Evolutionary conservation across 2,797 vertebrate species (phyloP).

Genomic region (Coreius guichenoti): DNA sequence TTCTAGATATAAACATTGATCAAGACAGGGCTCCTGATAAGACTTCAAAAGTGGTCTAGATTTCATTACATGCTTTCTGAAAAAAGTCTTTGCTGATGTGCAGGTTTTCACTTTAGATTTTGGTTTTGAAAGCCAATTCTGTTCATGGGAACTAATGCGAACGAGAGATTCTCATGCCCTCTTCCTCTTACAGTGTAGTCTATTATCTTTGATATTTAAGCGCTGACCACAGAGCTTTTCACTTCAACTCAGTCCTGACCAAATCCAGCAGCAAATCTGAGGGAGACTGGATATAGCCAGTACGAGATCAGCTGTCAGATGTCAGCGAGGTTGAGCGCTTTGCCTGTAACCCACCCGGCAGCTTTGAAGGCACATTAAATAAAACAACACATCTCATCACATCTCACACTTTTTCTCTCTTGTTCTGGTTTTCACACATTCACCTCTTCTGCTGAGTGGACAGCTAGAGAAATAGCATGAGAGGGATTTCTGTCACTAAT

Average conservation of each 20-base stretch:
- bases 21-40: neutral
- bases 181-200: neutral
- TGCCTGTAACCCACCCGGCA: conserved; percentile 6
- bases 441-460: neutral
- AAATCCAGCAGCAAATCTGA: conserved; percentile 12
- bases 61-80: neutral
- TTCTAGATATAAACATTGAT: neutral
- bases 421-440: neutral
- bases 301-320: conserved; percentile 21
- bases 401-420: conserved; percentile 11
- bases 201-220: conserved; percentile 10
- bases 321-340: neutral
- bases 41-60: neutral
- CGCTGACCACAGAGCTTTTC: conserved; percentile 6
- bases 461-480: neutral
- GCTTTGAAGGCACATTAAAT: conserved; percentile 8
- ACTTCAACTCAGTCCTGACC: neutral
- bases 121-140: neutral
- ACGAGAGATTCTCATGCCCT: neutral
- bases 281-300: neutral
- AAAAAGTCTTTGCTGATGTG: neutral
- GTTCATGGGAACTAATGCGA: neutral
- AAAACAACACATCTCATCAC: conserved; percentile 9
- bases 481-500: neutral
- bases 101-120: neutral